phyloP scores from a whole-genome alignment of 1,140 invertebrate genomes.

The Bombus soroeensis region DNA sequence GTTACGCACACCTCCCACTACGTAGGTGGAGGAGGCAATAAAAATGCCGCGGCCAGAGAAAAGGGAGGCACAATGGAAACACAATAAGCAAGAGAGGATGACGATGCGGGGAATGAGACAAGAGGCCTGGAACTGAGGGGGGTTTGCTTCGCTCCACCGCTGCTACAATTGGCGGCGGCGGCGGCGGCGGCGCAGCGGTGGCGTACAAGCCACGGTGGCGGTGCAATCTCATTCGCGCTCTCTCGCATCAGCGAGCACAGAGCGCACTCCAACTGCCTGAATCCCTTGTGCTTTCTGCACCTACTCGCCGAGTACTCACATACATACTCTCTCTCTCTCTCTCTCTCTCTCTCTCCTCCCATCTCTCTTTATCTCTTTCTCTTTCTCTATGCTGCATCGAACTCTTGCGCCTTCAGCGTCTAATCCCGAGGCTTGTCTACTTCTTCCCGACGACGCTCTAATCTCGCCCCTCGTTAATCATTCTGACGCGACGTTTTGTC shows the following conservation, averaged over 20 bases:
- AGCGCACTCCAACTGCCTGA: conserved; percentile 56
- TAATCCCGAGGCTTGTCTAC: conserved; percentile 34
- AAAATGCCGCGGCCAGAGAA: conserved; percentile 67
- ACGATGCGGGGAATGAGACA: conserved; percentile 57
- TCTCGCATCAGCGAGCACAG: conserved; percentile 73
- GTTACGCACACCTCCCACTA: conserved; percentile 50
- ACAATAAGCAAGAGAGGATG: conserved; percentile 73
- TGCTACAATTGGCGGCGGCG: conserved; percentile 73
- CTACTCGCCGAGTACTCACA: conserved; percentile 34
- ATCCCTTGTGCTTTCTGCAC: conserved; percentile 61
- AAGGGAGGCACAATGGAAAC: conserved; percentile 71
- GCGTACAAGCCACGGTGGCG: conserved; percentile 60
- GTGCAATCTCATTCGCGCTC: conserved; percentile 78
- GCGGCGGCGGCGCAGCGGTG: conserved; percentile 13
- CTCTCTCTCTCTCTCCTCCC: background rate
- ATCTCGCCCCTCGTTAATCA: conserved; percentile 40
- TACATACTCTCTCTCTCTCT: conserved; percentile 16
- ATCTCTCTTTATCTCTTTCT: conserved; percentile 26
- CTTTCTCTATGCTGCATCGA: conserved; percentile 20
- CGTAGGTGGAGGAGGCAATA: conserved; percentile 50
- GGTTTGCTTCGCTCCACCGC: conserved; percentile 44
- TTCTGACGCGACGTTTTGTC: conserved; percentile 5
- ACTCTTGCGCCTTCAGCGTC: conserved; percentile 30
- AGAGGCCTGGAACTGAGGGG: conserved; percentile 38
- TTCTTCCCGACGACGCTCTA: conserved; percentile 37